Evolutionary conservation across 1,140 invertebrate species (phyloP).

Genomic region (Lethrus apterus): DNA sequence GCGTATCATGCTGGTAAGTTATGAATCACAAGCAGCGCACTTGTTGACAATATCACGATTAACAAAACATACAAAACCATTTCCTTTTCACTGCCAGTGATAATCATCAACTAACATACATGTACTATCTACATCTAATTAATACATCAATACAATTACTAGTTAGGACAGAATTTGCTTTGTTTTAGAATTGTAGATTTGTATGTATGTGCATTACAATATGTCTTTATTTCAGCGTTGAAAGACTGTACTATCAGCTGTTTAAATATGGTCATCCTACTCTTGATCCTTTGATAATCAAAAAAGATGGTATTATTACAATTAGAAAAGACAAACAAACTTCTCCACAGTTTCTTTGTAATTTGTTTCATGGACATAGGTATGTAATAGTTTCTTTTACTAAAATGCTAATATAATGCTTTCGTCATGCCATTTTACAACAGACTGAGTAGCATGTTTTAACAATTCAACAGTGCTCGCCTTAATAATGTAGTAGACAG

Average conservation of each 20-base stretch:
- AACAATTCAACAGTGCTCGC: too few species aligned
- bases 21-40: too few species aligned
- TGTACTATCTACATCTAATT: too few species aligned
- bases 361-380: slow-evolving; percentile 80
- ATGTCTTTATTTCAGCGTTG: slow-evolving; percentile 66
- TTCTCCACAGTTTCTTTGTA: slow-evolving; percentile 69
- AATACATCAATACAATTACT: too few species aligned
- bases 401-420: background rate
- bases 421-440: slow-evolving; percentile 1
- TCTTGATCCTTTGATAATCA: slow-evolving; percentile 70
- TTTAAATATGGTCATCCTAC: slow-evolving; percentile 74
- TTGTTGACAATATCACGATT: too few species aligned
- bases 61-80: too few species aligned
- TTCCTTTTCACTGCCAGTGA: too few species aligned
- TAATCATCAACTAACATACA: too few species aligned
- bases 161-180: too few species aligned
- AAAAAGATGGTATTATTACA: slow-evolving; percentile 62
- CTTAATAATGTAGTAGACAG: slow-evolving; percentile 71
- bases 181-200: too few species aligned
- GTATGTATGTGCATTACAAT: too few species aligned
- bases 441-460: slow-evolving; percentile 1
- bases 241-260: slow-evolving; percentile 75
- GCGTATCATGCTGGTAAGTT: too few species aligned
- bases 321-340: slow-evolving; percentile 68
- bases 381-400: slow-evolving; percentile 46